A percentile compares a stretch with the other conserved stretches of the same genome.
These are phyloP conservation scores for Callinectes sapidus DNA, from an alignment of 2,888 invertebrate species.

Conservation along the genomic window DNA sequence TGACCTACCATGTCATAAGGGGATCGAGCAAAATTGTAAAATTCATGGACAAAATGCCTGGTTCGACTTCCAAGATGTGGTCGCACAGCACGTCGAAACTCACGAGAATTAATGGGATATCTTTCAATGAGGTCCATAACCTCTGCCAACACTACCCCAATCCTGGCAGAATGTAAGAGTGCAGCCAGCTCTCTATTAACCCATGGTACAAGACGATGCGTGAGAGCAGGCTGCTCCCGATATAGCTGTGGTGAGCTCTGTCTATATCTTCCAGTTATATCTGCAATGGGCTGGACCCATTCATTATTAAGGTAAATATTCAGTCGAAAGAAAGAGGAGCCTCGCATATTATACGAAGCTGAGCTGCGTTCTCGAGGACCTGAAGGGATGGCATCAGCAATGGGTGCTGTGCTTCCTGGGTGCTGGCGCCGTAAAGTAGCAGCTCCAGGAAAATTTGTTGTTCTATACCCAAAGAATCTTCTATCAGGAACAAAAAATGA, in stretches of 20 bases:
- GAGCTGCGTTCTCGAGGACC: constrained; percentile 56
- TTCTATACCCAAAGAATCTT: constrained; percentile 68
- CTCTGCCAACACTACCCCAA: constrained; percentile 81
- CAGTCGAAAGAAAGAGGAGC: constrained; percentile 61
- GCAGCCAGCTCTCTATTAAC: constrained; percentile 89
- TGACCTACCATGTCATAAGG: constrained; percentile 89
- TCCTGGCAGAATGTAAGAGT: constrained; percentile 59
- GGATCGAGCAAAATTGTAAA: constrained; percentile 89
- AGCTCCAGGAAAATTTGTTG: constrained; percentile 66
- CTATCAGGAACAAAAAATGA: constrained; percentile 59
- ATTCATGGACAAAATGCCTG: constrained; percentile 92
- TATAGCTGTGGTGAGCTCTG: constrained; percentile 86
- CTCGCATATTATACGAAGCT: constrained; percentile 51
- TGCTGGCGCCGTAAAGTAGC: constrained; percentile 42
- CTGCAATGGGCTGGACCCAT: constrained; percentile 84
- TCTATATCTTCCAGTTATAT: constrained; percentile 80
- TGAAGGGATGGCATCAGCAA: constrained; percentile 61
- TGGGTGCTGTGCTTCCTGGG: constrained; percentile 35
- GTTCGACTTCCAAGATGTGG: constrained; percentile 85
- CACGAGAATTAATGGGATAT: constrained; percentile 82
- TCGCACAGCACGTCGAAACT: constrained; percentile 84
- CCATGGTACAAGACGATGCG: constrained; percentile 91
- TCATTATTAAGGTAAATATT: constrained; percentile 84
- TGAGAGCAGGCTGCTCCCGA: constrained; percentile 85
- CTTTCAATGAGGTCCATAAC: constrained; percentile 83